Evolutionary conservation across 2,113 vertebrate species (phyloP).

Genomic region (Pseudopipra pipra): DNA sequence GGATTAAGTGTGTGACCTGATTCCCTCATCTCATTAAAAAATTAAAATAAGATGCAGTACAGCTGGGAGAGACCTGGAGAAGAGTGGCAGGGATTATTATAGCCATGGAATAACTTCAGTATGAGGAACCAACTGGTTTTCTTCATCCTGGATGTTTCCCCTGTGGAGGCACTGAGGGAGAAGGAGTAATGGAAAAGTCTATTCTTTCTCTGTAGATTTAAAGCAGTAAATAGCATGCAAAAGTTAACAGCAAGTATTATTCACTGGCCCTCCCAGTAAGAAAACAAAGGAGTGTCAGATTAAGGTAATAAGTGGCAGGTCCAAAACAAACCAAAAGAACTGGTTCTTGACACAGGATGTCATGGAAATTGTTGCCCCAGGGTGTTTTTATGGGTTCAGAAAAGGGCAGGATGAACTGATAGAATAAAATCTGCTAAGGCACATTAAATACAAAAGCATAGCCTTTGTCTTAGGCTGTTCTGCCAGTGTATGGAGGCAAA

Average conservation of each 20-base stretch:
- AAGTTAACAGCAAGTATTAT: constrained; percentile 4
- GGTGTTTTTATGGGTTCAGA: constrained; percentile 3
- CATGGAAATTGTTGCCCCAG: not conserved
- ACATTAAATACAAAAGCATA: not conserved
- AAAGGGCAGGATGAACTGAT: not conserved
- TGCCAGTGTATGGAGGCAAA: not conserved
- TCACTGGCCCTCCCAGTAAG: constrained; percentile 43
- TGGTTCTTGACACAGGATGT: constrained; percentile 2
- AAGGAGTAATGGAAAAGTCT: not conserved
- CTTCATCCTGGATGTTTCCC: not conserved
- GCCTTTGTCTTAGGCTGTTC: not conserved
- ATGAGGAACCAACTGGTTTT: not conserved
- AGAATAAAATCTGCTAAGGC: not conserved
- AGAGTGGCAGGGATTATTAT: not conserved
- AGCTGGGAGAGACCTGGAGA: not conserved
- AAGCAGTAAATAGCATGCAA: not conserved
- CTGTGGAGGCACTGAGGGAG: not conserved
- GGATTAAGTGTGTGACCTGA: not conserved
- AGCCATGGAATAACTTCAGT: not conserved
- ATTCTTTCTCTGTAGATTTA: not conserved
- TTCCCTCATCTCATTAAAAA: not conserved
- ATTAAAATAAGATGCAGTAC: not conserved
- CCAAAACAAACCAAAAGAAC: constrained; percentile 49
- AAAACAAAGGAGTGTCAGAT: constrained; percentile 60
- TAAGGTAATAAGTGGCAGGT: constrained; percentile 13